Base-by-base conservation (phyloP, 2,888 invertebrate genomes). In the Caenorhabditis uteleia region DNA sequence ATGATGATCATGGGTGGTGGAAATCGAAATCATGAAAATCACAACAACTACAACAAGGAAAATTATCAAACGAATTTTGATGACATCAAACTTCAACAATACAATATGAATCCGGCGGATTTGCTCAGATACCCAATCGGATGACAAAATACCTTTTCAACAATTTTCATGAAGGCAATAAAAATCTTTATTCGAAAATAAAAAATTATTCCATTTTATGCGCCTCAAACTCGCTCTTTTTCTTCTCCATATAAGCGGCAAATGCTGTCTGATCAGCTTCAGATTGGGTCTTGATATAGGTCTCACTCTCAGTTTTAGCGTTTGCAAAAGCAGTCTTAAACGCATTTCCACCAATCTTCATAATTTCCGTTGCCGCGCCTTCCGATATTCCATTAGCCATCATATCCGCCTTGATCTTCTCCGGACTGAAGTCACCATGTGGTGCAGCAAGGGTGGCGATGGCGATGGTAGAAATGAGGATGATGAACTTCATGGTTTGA, bases 261-360 rank as follows among this genome's bases (percentile, higher is more conserved):
- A 50, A 58, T 18, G 57, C 57, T 4, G 45, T 25, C 25, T 58
- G 57, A 40, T 58, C 57, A 26, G 50, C 39, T 12, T 6, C 12
- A 0, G 57, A 46, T 45, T 50, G 57, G 5, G 57, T 58, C 16
- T 44, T 39, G 18, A 58, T 45, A 34, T 50, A 58, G 1, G 25
- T 20, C 2, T 58, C 42, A n/a, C 23, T 33, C 27, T 58, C 57
- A 25, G 39, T 34, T 33, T 58, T 44, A 39, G 50, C 38, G 2
- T 29, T 33, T 10, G 21, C 38, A 39, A 50, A 58, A 2, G 46
- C 46, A 3, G 29, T 6, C 39, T 58, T 50, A n/a, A 25, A 39
- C 20, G 57, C 50, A 20, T 50, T 45, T 25, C 53, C 47, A 20
- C 20, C 51, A 27, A 59, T 46, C 1, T 16, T 48, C 2, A 53